Evolutionary conservation across 1,140 invertebrate genomes (phyloP), one percentile per base, ranked within the genome.

Genomic region (Pomacea maculata): DNA sequence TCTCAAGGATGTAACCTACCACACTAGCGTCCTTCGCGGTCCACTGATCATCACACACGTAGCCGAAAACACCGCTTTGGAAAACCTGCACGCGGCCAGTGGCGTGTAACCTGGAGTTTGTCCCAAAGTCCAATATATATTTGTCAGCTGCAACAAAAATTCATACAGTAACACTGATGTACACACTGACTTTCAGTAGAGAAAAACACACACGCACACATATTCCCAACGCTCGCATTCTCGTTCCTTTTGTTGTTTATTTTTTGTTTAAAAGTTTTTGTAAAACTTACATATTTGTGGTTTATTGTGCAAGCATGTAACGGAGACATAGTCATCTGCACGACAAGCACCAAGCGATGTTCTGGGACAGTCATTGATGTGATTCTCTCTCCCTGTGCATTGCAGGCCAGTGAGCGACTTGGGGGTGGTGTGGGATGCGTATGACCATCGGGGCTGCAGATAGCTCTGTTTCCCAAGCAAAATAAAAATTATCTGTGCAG

Each of bases 311-410:
- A 80, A 85, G 76, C 86, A 87, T 57, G 82, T 83, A 25, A 87
- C 81, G 8, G 82, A 78, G 12, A 81, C 86, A 70, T 87, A 87
- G 34, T 75, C 80, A 29, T 55, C 68, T 29, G 72, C 34, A 21
- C 34, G 52, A 61, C 81, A 82, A 61, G 6, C 57, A 15, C 14
- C 25, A 25, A 21, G 67, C 63, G 55, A 71, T 10, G 65, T 78
- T 3, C 75, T 80, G 0, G 93, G 91, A 87, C 95, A 96, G 81
- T 95, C 93, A 67, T 93, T 91, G 0, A 96, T 83, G 0, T 93
- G 93, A 0, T 92, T 93, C 89, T 96, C 95, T 84, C 94, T 94
- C 9, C 95, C 95, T 0, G 88, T 87, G 86, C 95, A 96, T 25
- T 93, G 90, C 0, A 96, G 88, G 80, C 95, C 94, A 85, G 95